A percentile compares a stretch with the other conserved stretches of the same genome.
These are phyloP conservation scores for Charaxes varanes DNA, from an alignment of 1,140 invertebrate species.

Conservation along the genomic window DNA sequence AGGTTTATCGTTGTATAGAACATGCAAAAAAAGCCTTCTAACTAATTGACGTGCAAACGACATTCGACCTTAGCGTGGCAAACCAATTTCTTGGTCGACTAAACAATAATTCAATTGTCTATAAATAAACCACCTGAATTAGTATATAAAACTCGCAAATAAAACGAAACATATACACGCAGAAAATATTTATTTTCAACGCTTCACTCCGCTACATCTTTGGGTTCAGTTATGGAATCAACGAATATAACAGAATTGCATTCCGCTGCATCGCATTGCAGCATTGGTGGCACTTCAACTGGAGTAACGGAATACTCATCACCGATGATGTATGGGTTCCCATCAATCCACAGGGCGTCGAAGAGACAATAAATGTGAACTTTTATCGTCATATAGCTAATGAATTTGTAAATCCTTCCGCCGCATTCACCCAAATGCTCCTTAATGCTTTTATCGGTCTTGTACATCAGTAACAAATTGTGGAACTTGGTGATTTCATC, in stretches of 20 bases:
- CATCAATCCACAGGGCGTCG: slow-evolving; percentile 62
- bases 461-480: slow-evolving; percentile 58
- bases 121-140: too few species aligned
- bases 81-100: too few species aligned
- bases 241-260: slow-evolving; percentile 62
- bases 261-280: slow-evolving; percentile 61
- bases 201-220: slow-evolving; percentile 55
- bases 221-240: slow-evolving; percentile 60
- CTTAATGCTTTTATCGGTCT: slow-evolving; percentile 59
- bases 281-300: slow-evolving; percentile 52
- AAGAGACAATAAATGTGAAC: slow-evolving; percentile 64
- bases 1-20: too few species aligned
- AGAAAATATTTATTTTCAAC: slow-evolving; percentile 14
- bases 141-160: too few species aligned
- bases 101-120: too few species aligned
- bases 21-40: too few species aligned
- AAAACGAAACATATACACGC: too few species aligned
- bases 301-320: slow-evolving; percentile 64
- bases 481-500: slow-evolving; percentile 69
- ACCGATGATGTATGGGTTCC: slow-evolving; percentile 63
- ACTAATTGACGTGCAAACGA: too few species aligned
- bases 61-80: too few species aligned
- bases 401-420: slow-evolving; percentile 61
- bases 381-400: slow-evolving; percentile 64
- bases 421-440: slow-evolving; percentile 65